Evolutionary conservation across 1,140 invertebrate species (phyloP).

Genomic region (Zaprionus vittiger): DNA sequence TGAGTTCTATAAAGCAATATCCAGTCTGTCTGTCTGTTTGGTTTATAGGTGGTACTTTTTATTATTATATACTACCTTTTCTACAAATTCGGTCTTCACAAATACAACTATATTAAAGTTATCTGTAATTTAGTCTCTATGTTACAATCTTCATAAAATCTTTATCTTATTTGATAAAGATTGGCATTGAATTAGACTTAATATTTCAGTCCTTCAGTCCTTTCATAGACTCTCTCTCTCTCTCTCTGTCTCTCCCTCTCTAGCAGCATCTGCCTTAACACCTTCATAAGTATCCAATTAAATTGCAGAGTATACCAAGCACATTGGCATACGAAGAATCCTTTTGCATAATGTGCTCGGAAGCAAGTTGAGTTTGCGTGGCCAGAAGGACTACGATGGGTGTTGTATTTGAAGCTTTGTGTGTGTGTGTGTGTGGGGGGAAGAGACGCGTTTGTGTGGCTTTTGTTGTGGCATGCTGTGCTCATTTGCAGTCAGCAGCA

Average conservation of each 20-base stretch:
- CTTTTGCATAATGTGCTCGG: slow-evolving; percentile 11
- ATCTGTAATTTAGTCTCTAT: too few relatives aligned
- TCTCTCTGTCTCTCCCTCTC: too few relatives aligned
- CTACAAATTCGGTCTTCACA: too few relatives aligned
- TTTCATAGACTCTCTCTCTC: not conserved
- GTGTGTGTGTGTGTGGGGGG: not conserved
- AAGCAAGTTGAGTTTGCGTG: not conserved
- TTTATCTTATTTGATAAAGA: too few relatives aligned
- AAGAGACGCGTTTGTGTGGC: not conserved
- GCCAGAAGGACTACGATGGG: not conserved
- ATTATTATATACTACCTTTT: too few relatives aligned
- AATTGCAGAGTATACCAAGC: not conserved
- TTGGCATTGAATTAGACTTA: too few relatives aligned
- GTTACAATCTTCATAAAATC: too few relatives aligned
- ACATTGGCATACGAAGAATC: not conserved
- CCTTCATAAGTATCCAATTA: not conserved
- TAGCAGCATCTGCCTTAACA: too few relatives aligned
- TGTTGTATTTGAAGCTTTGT: not conserved
- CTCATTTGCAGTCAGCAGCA: slow-evolving; percentile 38
- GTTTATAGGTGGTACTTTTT: too few relatives aligned
- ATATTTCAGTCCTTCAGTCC: not conserved
- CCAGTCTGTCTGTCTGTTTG: too few relatives aligned
- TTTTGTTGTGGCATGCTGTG: slow-evolving; percentile 36
- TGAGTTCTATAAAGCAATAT: too few relatives aligned
- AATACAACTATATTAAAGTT: too few relatives aligned